Conservation (phyloP, 2,888 invertebrate genomes). For the Celastrina argiolus region DNA sequence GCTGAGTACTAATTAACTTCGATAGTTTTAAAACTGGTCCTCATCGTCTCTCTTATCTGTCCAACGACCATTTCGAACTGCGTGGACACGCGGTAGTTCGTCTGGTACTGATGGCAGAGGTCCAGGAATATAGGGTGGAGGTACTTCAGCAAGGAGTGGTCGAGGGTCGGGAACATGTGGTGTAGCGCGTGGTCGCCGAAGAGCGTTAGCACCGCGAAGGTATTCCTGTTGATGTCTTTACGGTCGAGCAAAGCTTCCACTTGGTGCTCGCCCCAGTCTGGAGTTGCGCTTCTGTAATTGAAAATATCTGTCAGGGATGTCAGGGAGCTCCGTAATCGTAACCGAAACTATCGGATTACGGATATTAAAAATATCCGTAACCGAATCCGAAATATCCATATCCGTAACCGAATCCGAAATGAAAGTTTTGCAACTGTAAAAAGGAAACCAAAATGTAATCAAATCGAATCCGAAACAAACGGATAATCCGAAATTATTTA, state of each 20-base stretch:
- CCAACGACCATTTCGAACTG: slow-evolving; percentile 81
- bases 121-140: slow-evolving; percentile 73
- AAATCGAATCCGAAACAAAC: too few species aligned
- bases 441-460: too few species aligned
- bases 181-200: slow-evolving; percentile 88
- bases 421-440: too few species aligned
- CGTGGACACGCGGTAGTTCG: slow-evolving; percentile 54
- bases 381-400: too few species aligned
- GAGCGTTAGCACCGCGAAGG: slow-evolving; percentile 81
- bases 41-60: slow-evolving; percentile 63
- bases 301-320: too few species aligned
- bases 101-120: slow-evolving; percentile 72
- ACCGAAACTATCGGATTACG: too few species aligned
- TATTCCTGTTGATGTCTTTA: slow-evolving; percentile 80
- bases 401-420: too few species aligned
- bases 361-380: too few species aligned
- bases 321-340: too few species aligned
- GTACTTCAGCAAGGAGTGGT: slow-evolving; percentile 82
- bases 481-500: too few species aligned
- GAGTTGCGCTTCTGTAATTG: slow-evolving; percentile 43
- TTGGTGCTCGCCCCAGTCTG: slow-evolving; percentile 88
- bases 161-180: slow-evolving; percentile 87
- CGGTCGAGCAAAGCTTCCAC: slow-evolving; percentile 85
- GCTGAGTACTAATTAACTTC: too few species aligned
- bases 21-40: neutral